phyloP scores from a whole-genome alignment of 2,797 vertebrate species.

The Pristis pectinata region DNA sequence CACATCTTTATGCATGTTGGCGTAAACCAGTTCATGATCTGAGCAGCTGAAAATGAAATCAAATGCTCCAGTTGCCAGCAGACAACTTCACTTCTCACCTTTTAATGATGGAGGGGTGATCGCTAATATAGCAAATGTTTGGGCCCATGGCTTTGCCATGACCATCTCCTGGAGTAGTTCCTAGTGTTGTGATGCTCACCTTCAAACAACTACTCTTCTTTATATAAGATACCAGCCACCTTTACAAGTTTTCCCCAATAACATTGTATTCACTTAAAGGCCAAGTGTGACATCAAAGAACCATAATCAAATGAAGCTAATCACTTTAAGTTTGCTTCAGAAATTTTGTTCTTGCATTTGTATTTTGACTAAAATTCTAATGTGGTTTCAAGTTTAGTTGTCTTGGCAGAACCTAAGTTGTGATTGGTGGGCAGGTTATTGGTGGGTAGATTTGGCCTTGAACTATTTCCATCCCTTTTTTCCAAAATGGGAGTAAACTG shows the following conservation, averaged over 20 bases:
- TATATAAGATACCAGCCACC: not conserved
- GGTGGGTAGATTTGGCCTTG: not conserved
- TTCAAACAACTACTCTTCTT: too few species aligned
- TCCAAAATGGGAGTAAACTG: not conserved
- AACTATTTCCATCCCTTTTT: not conserved
- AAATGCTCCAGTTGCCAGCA: not conserved
- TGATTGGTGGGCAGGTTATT: not conserved
- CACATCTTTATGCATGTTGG: not conserved
- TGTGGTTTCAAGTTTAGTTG: not conserved
- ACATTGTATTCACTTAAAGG: not conserved
- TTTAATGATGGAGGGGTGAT: not conserved
- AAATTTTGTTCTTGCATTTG: not conserved
- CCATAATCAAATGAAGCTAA: not conserved
- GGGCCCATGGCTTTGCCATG: not conserved
- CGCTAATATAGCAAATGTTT: not conserved
- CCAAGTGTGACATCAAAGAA: too few species aligned
- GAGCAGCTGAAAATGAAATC: not conserved
- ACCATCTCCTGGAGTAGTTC: not conserved
- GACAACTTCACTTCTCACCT: not conserved
- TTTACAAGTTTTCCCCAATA: not conserved
- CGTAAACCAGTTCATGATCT: not conserved
- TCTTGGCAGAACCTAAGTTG: not conserved
- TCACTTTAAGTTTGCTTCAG: not conserved
- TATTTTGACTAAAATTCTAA: not conserved
- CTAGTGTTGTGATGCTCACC: too few species aligned